Conservation (phyloP, 2,888 invertebrate genomes). For the Quadroppia sp. region DNA sequence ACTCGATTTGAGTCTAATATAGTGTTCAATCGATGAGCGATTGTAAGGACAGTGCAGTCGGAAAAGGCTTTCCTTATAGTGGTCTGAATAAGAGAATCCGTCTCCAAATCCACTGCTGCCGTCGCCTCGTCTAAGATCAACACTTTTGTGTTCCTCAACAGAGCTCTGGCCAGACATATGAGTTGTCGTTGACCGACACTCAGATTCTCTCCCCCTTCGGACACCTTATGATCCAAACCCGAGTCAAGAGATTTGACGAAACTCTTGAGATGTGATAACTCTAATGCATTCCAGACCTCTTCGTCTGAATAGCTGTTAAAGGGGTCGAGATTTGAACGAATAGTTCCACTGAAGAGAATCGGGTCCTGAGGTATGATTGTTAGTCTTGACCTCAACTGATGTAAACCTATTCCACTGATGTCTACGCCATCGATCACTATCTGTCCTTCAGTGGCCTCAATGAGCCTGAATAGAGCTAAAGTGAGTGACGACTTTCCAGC, state of each 20-base stretch:
- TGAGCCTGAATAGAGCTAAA: slow-evolving; percentile 43
- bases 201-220: slow-evolving; percentile 42
- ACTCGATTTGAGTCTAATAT: slow-evolving; percentile 58
- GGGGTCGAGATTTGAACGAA: slow-evolving; percentile 49
- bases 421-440: slow-evolving; percentile 43
- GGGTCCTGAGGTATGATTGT: slow-evolving; percentile 45
- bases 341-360: slow-evolving; percentile 40
- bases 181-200: slow-evolving; percentile 43
- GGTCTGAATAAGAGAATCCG: slow-evolving; percentile 47
- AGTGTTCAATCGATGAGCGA: slow-evolving; percentile 46
- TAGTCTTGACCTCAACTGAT: slow-evolving; percentile 42
- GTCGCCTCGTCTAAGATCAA: slow-evolving; percentile 45
- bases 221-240: slow-evolving; percentile 38
- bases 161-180: slow-evolving; percentile 43
- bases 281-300: slow-evolving; percentile 49
- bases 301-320: slow-evolving; percentile 49
- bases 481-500: slow-evolving; percentile 43
- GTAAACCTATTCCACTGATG: slow-evolving; percentile 43
- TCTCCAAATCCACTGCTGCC: slow-evolving; percentile 48
- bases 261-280: slow-evolving; percentile 47
- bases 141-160: slow-evolving; percentile 42
- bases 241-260: slow-evolving; percentile 24
- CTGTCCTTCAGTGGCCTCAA: slow-evolving; percentile 40
- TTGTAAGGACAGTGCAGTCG: slow-evolving; percentile 48
- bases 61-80: slow-evolving; percentile 47